These are phyloP conservation scores for Sebastiscus albofasciatus DNA, from an alignment of 2,797 vertebrate species.

Conservation along the genomic window DNA sequence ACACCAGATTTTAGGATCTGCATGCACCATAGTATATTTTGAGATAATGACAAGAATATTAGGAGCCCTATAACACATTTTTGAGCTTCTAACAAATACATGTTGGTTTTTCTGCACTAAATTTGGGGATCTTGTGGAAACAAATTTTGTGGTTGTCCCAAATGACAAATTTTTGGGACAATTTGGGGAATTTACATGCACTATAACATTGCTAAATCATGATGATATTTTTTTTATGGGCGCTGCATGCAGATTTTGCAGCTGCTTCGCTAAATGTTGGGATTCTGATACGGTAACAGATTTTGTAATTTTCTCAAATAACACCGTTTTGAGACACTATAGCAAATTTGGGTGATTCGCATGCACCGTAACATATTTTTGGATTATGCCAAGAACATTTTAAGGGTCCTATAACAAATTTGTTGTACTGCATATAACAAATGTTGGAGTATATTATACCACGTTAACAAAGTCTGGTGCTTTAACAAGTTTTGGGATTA, in stretches of 20 bases:
- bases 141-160: accelerated
- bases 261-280: background rate
- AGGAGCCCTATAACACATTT: too few species aligned
- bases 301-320: background rate
- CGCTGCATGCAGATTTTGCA: background rate
- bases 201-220: background rate
- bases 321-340: accelerated
- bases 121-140: background rate
- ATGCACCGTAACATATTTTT: background rate
- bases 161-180: background rate
- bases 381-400: background rate
- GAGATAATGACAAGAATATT: background rate
- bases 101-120: background rate
- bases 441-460: background rate
- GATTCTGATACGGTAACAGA: background rate
- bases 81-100: too few species aligned
- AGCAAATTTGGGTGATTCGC: background rate
- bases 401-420: background rate
- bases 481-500: background rate
- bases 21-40: background rate
- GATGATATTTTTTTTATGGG: background rate
- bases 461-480: background rate
- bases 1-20: background rate
- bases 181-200: background rate
- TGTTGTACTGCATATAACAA: background rate